These are phyloP conservation scores for Aegithalos caudatus DNA, from an alignment of 2,113 vertebrate species.

Conservation along the genomic window DNA sequence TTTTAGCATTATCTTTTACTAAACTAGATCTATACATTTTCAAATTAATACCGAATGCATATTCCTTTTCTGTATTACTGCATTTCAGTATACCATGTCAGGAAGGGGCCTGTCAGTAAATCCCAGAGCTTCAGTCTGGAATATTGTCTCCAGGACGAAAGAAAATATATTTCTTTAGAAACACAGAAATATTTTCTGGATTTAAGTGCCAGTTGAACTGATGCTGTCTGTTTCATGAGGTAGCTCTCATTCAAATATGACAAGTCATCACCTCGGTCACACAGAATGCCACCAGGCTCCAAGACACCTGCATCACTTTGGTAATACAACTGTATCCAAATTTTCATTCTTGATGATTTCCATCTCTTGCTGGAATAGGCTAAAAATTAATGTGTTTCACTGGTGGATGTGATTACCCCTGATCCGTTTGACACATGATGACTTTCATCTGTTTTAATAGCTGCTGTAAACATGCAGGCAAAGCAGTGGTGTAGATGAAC, in stretches of 20 bases:
- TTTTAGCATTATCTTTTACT: not conserved
- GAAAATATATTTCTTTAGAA: not conserved
- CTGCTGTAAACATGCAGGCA: conserved; percentile 31
- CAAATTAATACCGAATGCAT: not conserved
- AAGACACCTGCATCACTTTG: not conserved
- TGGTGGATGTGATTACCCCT: not conserved
- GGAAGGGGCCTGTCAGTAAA: not conserved
- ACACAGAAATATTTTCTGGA: not conserved
- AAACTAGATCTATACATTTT: not conserved
- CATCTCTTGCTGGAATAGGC: not conserved
- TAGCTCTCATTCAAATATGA: not conserved
- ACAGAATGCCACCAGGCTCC: not conserved
- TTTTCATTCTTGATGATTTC: not conserved
- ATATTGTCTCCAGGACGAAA: not conserved
- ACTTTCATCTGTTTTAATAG: conserved; percentile 51
- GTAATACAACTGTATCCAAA: not conserved
- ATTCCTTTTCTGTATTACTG: not conserved
- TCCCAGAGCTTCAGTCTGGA: not conserved
- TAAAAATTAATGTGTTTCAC: conserved; percentile 26
- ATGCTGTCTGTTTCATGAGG: not conserved
- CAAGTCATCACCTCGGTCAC: not conserved
- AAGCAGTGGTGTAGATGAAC: not conserved
- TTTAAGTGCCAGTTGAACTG: not conserved
- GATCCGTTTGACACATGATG: not conserved
- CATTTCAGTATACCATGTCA: not conserved